Conservation (phyloP, 1,140 invertebrate species). For the Arion vulgaris region DNA sequence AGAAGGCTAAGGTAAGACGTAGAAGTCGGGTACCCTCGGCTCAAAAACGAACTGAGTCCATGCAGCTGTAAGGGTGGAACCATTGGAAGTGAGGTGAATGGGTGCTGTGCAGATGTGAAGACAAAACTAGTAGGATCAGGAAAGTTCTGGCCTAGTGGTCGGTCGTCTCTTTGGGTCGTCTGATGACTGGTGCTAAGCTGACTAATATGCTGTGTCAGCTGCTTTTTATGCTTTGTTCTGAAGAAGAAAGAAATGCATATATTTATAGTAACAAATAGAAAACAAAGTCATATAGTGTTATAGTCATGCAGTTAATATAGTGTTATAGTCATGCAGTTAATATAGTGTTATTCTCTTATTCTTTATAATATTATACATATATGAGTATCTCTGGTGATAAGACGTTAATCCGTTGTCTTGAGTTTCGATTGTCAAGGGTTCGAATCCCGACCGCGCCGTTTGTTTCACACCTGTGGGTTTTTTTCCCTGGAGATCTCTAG, state of each 20-base stretch:
- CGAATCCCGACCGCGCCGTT: too few relatives aligned
- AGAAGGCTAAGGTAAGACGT: neutral
- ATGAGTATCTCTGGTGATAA: too few relatives aligned
- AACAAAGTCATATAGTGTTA: too few relatives aligned
- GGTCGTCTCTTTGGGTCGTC: neutral
- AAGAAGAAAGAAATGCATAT: neutral
- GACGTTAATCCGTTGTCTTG: too few relatives aligned
- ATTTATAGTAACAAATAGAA: neutral
- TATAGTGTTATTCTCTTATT: too few relatives aligned
- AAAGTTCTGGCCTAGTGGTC: neutral
- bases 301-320: too few relatives aligned
- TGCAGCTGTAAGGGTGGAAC: slow-evolving; percentile 1
- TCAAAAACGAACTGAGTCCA: neutral
- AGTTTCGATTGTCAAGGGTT: too few relatives aligned
- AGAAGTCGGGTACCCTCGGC: neutral
- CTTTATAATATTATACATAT: too few relatives aligned
- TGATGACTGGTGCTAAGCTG: neutral
- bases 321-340: too few relatives aligned
- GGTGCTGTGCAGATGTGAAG: neutral
- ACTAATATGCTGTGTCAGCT: slow-evolving; percentile 7
- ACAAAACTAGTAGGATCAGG: neutral
- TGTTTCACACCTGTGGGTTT: too few relatives aligned
- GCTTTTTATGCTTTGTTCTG: slow-evolving; percentile 37
- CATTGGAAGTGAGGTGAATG: slow-evolving; percentile 3
- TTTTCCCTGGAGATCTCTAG: too few relatives aligned